These are phyloP conservation scores for Tauraco hartlaubi DNA, from an alignment of 2,797 vertebrate species.

Conservation along the genomic window DNA sequence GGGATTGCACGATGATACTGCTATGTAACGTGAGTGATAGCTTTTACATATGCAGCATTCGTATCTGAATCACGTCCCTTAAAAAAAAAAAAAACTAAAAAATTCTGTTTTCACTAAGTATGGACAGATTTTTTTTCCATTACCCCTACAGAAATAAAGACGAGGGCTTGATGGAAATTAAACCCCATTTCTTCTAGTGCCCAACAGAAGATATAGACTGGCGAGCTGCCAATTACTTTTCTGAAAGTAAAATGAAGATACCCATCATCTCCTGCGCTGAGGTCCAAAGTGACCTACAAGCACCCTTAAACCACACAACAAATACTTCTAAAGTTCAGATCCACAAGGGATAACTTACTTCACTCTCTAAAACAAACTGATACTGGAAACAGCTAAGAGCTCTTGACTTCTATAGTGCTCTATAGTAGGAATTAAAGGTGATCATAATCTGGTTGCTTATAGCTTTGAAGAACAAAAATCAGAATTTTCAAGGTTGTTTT, in stretches of 20 bases:
- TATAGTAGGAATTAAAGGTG: not conserved
- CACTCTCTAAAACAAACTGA: not conserved
- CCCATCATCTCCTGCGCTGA: not conserved
- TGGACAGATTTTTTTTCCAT: not conserved
- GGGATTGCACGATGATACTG: not conserved
- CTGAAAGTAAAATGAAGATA: not conserved
- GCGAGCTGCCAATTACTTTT: not conserved
- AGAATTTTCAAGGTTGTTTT: not conserved
- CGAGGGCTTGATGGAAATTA: not conserved
- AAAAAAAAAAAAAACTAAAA: not conserved
- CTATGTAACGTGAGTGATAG: not conserved
- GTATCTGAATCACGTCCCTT: not conserved
- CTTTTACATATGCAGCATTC: not conserved
- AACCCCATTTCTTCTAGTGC: not conserved
- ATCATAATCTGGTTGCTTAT: not conserved
- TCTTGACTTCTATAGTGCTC: not conserved
- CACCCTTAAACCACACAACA: not conserved
- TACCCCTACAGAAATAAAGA: not conserved
- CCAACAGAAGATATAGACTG: not conserved
- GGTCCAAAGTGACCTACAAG: not conserved
- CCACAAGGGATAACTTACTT: not conserved
- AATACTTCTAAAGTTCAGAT: not conserved
- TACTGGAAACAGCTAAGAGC: not conserved
- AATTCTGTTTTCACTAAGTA: not conserved
- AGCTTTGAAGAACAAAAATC: not conserved